Conservation (phyloP, 2,888 invertebrate species). For the Sinhomidia bicolor region DNA sequence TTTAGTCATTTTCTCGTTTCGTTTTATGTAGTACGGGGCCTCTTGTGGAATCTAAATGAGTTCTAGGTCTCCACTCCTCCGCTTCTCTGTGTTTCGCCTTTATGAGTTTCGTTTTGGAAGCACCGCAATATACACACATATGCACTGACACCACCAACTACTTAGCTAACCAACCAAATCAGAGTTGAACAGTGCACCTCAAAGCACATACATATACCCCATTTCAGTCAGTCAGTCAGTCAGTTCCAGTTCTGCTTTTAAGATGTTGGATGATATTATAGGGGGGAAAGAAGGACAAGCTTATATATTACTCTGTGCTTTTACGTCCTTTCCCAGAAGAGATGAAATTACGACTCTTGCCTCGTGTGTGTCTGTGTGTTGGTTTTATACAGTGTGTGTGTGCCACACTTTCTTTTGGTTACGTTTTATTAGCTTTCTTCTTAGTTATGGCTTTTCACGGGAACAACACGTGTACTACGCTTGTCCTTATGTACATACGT, state of each 20-base stretch:
- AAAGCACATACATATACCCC: background rate
- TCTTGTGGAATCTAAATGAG: constrained; percentile 57
- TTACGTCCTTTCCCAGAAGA: background rate
- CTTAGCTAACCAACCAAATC: constrained; percentile 38
- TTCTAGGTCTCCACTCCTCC: background rate
- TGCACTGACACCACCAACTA: background rate
- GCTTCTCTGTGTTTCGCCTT: background rate
- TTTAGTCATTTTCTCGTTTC: constrained; percentile 41
- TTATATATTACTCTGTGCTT: background rate
- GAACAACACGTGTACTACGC: background rate
- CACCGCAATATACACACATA: background rate
- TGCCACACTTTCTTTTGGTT: background rate
- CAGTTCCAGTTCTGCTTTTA: background rate
- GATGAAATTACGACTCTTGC: background rate
- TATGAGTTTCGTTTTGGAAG: constrained; percentile 21
- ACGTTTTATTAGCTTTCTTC: constrained; percentile 18
- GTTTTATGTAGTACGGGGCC: constrained; percentile 46
- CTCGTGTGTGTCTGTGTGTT: background rate
- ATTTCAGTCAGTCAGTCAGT: too few species aligned
- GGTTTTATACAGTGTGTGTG: background rate
- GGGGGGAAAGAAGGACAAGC: background rate
- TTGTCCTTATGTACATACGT: background rate
- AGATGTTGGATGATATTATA: background rate
- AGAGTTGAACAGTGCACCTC: background rate
- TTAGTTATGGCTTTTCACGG: constrained; percentile 4